Base-by-base conservation (phyloP, 2,888 invertebrate species). In the Drosophila fulvimacula region DNA sequence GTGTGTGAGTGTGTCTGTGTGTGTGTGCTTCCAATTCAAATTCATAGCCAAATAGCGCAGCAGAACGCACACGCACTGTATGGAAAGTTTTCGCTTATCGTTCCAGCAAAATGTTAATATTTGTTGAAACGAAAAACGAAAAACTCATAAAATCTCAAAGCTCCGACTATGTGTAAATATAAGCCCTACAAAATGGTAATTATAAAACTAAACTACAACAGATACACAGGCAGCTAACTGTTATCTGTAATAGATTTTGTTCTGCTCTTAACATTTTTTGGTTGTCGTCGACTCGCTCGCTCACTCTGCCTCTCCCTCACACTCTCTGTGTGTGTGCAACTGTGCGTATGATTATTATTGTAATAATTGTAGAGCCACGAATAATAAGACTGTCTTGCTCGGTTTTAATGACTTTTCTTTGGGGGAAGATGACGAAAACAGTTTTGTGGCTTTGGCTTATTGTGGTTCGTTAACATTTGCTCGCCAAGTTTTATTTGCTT, bases 311-410 rank as follows among this genome's bases (percentile, higher is more conserved):
- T 32, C 9, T 27, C 32, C 27, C 13, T 10, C 5, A 27, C 11
- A 27, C 10, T 10, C 17, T 48, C 42, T 24, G 6, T 62, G 64
- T 61, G 62, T 66, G 73, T 68, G 61, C 76, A 81, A 86, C 88
- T 74, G 76, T 86, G 88, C 86, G 88, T 88, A 82, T 86, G 81
- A 84, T 88, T 84, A 88, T 88, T 84, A 83, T 84, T 78, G 81
- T 85, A 71, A 81, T 78, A 81, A 81, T 74, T 83, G 75, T 70
- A 48, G 19, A 56, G 64, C 76, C 42, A 51, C 51, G 34, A 60
- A 60, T 58, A 58, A 61, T 51, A 34, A 36, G 49, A 48, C 39
- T 51, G 48, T 49, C 61, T 61, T 74, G 53, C 27, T 53, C 30
- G 30, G 51, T 79, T 81, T 77, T 79, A 83, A 87, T 87, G 85